phyloP scores from a whole-genome alignment of 2,888 invertebrate species.

The Lochmaea capreae region DNA sequence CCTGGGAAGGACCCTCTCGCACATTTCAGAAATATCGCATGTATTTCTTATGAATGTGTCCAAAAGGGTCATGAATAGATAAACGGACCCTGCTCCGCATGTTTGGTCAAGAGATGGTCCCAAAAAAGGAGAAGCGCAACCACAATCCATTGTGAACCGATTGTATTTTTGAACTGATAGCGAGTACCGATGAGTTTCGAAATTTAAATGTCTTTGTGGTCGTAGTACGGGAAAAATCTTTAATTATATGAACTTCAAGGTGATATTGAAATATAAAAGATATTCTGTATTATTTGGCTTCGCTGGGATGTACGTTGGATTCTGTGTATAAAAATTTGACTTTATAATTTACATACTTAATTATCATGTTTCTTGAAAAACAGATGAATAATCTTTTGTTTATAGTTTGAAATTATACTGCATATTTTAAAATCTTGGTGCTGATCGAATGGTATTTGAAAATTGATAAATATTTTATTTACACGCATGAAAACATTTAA shows the following conservation, averaged over 20 bases:
- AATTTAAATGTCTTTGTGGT: slow-evolving; percentile 35
- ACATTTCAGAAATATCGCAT: slow-evolving; percentile 71
- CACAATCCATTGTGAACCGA: slow-evolving; percentile 66
- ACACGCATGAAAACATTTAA: too few species aligned
- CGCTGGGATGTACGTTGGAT: too few species aligned
- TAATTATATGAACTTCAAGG: neutral
- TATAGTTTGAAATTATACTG: too few species aligned
- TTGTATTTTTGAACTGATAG: slow-evolving; percentile 23
- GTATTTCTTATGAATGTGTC: slow-evolving; percentile 72
- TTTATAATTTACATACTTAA: too few species aligned
- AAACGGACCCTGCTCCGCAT: slow-evolving; percentile 71
- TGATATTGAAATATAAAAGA: neutral
- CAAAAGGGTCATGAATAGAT: slow-evolving; percentile 75
- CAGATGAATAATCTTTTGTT: too few species aligned
- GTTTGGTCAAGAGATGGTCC: slow-evolving; percentile 68
- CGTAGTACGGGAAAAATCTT: slow-evolving; percentile 16
- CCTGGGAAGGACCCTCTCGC: slow-evolving; percentile 69
- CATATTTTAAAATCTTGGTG: too few species aligned
- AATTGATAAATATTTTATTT: too few species aligned
- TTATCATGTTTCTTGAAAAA: too few species aligned
- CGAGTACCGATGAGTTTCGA: slow-evolving; percentile 35
- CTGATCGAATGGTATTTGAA: too few species aligned
- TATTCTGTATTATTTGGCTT: neutral
- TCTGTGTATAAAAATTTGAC: too few species aligned
- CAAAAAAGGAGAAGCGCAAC: slow-evolving; percentile 69